Evolutionary conservation across 1,140 invertebrate species (phyloP).

Genomic region (Zaprionus ghesquierei): DNA sequence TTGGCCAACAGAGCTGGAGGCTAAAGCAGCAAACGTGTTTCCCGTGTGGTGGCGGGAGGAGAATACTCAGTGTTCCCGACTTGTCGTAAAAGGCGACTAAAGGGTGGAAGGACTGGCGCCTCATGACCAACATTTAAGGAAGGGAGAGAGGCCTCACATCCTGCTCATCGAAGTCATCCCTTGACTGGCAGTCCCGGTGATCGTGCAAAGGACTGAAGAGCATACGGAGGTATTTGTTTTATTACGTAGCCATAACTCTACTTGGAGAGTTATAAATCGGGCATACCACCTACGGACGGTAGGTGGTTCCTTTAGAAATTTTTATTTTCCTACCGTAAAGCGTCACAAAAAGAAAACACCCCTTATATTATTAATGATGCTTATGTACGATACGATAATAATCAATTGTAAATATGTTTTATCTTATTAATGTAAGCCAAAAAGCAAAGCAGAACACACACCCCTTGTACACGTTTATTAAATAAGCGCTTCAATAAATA

Average conservation of each 20-base stretch:
- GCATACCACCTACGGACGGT: no score
- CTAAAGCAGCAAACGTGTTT: no score
- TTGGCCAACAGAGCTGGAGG: not conserved
- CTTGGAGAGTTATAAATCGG: not conserved
- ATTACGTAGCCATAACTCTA: no score
- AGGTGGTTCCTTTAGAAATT: no score
- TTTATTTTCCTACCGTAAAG: no score
- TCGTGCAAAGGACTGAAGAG: not conserved
- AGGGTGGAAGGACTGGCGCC: not conserved
- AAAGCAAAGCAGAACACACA: conserved; percentile 44
- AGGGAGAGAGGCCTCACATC: not conserved
- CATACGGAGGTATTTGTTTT: no score
- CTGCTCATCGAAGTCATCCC: not conserved
- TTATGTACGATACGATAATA: conserved; percentile 67
- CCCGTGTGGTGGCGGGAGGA: no score
- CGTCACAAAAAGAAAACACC: not conserved
- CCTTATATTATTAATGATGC: conserved; percentile 37
- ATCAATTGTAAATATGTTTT: conserved; percentile 74
- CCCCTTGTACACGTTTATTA: no score
- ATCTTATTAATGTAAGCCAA: conserved; percentile 49
- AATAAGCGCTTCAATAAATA: no score
- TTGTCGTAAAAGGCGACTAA: not conserved
- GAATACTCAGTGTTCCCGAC: not conserved
- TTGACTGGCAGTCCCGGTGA: not conserved
- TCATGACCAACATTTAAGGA: not conserved